These are phyloP conservation scores for Lophotis ruficrista DNA, from an alignment of 2,113 vertebrate genomes.

Conservation along the genomic window DNA sequence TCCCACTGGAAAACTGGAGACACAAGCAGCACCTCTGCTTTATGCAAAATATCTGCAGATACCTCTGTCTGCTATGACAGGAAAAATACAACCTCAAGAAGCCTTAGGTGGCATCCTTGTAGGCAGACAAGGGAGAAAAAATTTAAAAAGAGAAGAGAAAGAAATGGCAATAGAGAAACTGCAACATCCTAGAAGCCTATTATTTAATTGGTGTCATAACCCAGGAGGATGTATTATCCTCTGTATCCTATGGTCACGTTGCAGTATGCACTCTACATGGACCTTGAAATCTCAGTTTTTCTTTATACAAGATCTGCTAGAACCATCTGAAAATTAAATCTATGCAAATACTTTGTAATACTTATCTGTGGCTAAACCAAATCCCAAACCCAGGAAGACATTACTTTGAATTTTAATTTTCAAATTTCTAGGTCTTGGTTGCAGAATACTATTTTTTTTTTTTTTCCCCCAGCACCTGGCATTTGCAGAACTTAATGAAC, in stretches of 20 bases:
- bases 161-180: background rate
- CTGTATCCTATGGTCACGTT: background rate
- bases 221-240: background rate
- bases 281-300: background rate
- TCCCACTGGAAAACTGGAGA: background rate
- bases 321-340: constrained; percentile 11
- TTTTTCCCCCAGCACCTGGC: background rate
- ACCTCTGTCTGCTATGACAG: background rate
- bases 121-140: background rate
- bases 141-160: background rate
- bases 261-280: background rate
- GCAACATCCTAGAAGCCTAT: background rate
- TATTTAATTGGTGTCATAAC: constrained; percentile 3
- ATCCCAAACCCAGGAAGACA: background rate
- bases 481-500: constrained; percentile 49
- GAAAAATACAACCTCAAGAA: background rate
- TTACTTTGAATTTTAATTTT: constrained; percentile 55
- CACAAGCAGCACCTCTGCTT: background rate
- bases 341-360: constrained; percentile 19
- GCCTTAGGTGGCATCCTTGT: background rate
- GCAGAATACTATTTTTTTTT: background rate
- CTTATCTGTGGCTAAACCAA: background rate
- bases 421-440: constrained; percentile 9
- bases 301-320: background rate
- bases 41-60: background rate